Conservation (phyloP, 2,113 vertebrate species). For the Phaethornis superciliosus region DNA sequence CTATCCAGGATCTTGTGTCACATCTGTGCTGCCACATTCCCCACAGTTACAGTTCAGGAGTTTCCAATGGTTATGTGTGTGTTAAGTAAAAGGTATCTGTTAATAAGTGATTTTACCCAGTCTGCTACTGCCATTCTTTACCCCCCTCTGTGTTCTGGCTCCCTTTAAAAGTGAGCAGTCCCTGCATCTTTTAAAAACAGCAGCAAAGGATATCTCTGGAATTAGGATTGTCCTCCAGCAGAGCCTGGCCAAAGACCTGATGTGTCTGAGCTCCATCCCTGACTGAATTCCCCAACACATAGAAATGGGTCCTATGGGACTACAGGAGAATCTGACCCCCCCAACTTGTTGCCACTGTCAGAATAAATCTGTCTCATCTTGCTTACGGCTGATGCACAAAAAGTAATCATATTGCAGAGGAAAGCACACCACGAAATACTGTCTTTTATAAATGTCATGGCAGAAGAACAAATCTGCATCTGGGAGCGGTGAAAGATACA, state of each 20-base stretch:
- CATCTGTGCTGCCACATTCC: not conserved
- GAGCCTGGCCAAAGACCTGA: not conserved
- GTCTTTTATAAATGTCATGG: not conserved
- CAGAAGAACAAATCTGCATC: not conserved
- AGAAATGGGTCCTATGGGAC: accelerated
- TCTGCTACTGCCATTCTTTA: not conserved
- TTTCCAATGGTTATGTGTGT: not conserved
- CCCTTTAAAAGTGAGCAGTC: not conserved
- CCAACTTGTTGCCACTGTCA: too few species aligned
- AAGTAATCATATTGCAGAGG: not conserved
- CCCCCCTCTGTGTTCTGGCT: not conserved
- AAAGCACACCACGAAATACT: not conserved
- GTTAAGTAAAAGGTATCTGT: not conserved
- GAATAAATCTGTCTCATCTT: not conserved
- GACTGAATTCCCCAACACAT: not conserved
- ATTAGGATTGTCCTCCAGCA: not conserved
- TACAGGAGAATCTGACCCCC: not conserved
- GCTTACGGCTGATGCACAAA: not conserved
- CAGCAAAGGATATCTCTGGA: not conserved
- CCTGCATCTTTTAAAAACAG: not conserved
- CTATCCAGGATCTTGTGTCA: not conserved
- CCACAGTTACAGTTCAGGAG: not conserved
- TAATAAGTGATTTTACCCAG: not conserved
- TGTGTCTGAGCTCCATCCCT: not conserved
- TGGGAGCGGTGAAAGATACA: not conserved